Conservation (phyloP, 1,140 invertebrate genomes). For the Oryctes rhinoceros region DNA sequence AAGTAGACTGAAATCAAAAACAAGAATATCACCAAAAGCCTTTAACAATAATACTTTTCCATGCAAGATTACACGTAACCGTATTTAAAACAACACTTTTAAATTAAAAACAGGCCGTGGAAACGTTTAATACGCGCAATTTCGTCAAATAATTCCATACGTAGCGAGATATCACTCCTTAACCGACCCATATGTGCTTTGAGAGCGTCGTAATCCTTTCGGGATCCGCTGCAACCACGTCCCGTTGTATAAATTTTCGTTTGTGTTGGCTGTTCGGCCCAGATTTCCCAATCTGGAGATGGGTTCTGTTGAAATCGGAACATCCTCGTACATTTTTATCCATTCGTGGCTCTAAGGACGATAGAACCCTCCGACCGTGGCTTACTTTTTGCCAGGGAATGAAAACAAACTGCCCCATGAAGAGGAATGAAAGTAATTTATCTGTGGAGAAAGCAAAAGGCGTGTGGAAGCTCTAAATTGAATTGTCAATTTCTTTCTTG, state of each 20-base stretch:
- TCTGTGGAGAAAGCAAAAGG: not conserved
- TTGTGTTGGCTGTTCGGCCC: not conserved
- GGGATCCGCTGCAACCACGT: not conserved
- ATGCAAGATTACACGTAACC: too few species aligned
- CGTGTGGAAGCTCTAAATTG: not conserved
- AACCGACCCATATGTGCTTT: not conserved
- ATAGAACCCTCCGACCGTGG: not conserved
- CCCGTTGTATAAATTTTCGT: constrained; percentile 2
- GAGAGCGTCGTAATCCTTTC: not conserved
- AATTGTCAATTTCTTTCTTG: not conserved
- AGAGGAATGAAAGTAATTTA: not conserved
- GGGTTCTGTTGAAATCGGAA: not conserved
- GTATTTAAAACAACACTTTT: too few species aligned
- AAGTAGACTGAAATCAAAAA: too few species aligned
- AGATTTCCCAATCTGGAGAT: not conserved
- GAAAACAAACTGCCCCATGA: not conserved
- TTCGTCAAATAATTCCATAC: not conserved
- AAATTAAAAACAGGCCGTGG: too few species aligned
- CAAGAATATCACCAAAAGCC: too few species aligned
- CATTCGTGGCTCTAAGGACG: not conserved
- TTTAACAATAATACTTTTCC: too few species aligned
- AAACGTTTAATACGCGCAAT: not conserved
- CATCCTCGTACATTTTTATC: constrained; percentile 1
- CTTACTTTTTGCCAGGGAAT: not conserved
- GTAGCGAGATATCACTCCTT: not conserved